Conservation (phyloP, 2,888 invertebrate species). For the Tridacna crocea region DNA sequence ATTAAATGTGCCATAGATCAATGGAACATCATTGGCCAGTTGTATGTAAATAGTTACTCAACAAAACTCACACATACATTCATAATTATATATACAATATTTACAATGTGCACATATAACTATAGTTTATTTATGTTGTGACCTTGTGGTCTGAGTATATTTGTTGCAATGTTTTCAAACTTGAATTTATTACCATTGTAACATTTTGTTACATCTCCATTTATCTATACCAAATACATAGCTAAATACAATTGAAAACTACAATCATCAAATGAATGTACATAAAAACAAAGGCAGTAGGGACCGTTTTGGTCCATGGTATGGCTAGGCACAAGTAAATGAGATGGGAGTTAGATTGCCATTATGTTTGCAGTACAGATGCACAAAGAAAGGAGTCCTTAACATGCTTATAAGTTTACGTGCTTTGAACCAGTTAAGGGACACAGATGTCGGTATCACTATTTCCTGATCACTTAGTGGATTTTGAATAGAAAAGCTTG, state of each 20-base stretch:
- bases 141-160: no score
- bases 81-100: no score
- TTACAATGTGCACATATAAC: slow-evolving; percentile 9
- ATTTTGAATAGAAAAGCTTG: background rate
- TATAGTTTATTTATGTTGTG: no score
- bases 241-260: no score
- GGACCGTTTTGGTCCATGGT: background rate
- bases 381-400: slow-evolving; percentile 8
- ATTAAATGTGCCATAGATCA: no score
- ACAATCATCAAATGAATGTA: no score
- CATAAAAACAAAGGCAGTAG: slow-evolving; percentile 1
- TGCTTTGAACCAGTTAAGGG: background rate
- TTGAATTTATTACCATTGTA: no score
- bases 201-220: no score
- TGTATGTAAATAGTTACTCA: no score
- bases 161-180: no score
- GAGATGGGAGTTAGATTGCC: background rate
- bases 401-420: background rate
- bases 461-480: background rate
- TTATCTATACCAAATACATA: no score
- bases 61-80: background rate
- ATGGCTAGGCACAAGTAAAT: slow-evolving; percentile 1
- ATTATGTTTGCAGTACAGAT: slow-evolving; percentile 5
- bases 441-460: background rate
- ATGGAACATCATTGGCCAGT: no score